phyloP scores from a whole-genome alignment of 1,140 invertebrate genomes.

The Zaprionus lachaisei region DNA sequence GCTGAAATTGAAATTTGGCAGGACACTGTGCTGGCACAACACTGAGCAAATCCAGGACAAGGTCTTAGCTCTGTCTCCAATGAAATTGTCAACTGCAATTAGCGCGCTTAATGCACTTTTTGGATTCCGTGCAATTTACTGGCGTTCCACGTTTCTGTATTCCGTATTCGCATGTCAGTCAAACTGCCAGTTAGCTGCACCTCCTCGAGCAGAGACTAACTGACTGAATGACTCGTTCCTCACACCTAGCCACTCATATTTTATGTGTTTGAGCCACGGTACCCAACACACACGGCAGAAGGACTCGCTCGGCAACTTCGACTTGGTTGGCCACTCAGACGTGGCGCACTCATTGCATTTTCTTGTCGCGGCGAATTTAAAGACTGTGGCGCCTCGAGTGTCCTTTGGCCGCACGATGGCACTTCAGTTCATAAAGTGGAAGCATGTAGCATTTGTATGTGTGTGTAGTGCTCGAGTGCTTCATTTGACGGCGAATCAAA shows the following conservation, averaged over 20 bases:
- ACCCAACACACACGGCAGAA: slow-evolving; percentile 15
- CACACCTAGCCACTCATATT: slow-evolving; percentile 13
- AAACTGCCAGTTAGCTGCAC: slow-evolving; percentile 26
- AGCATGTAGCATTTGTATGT: slow-evolving; percentile 31
- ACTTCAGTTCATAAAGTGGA: slow-evolving; percentile 49
- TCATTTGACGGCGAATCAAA: slow-evolving; percentile 56
- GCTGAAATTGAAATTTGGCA: slow-evolving; percentile 71
- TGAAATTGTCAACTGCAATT: slow-evolving; percentile 73
- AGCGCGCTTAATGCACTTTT: slow-evolving; percentile 63
- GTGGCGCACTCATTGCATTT: slow-evolving; percentile 26
- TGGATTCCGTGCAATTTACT: slow-evolving; percentile 45
- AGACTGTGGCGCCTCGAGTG: slow-evolving; percentile 61
- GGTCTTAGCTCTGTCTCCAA: slow-evolving; percentile 35
- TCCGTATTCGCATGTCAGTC: slow-evolving; percentile 39
- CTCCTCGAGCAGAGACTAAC: slow-evolving; percentile 13
- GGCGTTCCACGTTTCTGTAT: slow-evolving; percentile 16
- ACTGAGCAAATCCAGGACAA: slow-evolving; percentile 23
- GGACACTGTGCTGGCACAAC: slow-evolving; percentile 5
- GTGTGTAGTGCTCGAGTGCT: slow-evolving; percentile 31
- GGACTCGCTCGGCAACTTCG: slow-evolving; percentile 39
- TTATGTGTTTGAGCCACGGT: neutral
- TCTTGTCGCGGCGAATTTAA: slow-evolving; percentile 65
- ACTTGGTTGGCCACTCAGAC: slow-evolving; percentile 54
- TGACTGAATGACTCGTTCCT: neutral
- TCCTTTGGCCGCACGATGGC: slow-evolving; percentile 53